Percentiles rank a stretch among this genome's conserved stretches.
phyloP scores from a whole-genome alignment of 1,140 invertebrate species.

The Temnothorax nylanderi region DNA sequence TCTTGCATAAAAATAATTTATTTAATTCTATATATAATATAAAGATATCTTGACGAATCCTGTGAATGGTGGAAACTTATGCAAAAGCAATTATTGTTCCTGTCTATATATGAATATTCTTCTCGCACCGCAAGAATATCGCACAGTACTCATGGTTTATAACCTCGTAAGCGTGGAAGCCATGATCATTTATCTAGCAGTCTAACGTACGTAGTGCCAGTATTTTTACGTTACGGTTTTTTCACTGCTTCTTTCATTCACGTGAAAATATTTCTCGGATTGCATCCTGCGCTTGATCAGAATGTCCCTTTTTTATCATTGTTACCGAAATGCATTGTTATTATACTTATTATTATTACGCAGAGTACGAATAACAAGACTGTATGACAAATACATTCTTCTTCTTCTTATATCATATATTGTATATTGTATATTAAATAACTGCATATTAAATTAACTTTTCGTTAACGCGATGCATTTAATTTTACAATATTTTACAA shows the following conservation, averaged over 20 bases:
- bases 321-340: not conserved
- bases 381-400: not conserved
- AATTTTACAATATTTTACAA: not conserved
- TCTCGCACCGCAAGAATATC: not conserved
- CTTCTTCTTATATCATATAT: too few species aligned
- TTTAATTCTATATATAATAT: not conserved
- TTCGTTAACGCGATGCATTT: not conserved
- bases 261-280: not conserved
- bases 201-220: not conserved
- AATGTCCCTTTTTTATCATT: not conserved
- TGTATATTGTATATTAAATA: not conserved
- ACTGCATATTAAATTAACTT: not conserved
- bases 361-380: not conserved
- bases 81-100: not conserved
- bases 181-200: slow-evolving; percentile 25
- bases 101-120: not conserved
- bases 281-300: not conserved
- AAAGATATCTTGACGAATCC: not conserved
- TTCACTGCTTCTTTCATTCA: not conserved
- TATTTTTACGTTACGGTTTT: slow-evolving; percentile 13
- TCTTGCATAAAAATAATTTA: not conserved
- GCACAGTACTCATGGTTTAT: slow-evolving; percentile 29
- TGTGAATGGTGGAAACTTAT: not conserved
- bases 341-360: not conserved
- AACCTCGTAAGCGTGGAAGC: slow-evolving; percentile 1